Evolutionary conservation across 2,113 vertebrate genomes (phyloP).

Genomic region (Solea senegalensis): DNA sequence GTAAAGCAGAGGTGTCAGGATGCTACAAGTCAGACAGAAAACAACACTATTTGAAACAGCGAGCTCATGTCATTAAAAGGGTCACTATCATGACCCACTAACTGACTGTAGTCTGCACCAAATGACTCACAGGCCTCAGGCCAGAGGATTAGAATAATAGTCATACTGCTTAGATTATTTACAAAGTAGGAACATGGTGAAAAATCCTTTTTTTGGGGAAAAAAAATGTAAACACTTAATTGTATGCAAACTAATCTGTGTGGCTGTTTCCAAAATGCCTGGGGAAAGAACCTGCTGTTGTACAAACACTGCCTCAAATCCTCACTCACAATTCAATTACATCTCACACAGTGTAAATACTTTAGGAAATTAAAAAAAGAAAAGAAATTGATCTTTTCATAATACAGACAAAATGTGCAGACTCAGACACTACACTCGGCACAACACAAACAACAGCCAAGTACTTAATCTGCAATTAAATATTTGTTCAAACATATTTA

Average conservation of each 20-base stretch:
- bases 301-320: conserved; percentile 33
- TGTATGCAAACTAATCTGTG: conserved; percentile 26
- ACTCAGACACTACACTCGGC: too few species aligned
- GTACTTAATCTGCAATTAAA: too few species aligned
- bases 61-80: conserved; percentile 5
- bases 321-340: conserved; percentile 7
- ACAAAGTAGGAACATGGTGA: conserved; percentile 35
- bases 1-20: conserved; percentile 9
- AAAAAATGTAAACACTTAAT: conserved; percentile 1
- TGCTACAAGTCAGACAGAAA: background rate
- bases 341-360: background rate
- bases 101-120: background rate
- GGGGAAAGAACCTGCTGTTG: conserved; percentile 14
- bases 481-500: too few species aligned
- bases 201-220: conserved; percentile 19
- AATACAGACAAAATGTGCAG: background rate
- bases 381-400: background rate
- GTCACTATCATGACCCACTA: conserved; percentile 5
- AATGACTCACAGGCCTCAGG: conserved; percentile 34
- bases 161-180: conserved; percentile 31
- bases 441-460: too few species aligned
- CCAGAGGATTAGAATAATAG: conserved; percentile 25
- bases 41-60: background rate
- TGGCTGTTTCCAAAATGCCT: conserved; percentile 28
- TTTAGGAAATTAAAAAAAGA: background rate